Conservation (phyloP, 1,140 invertebrate species). For the Formica selysi region DNA sequence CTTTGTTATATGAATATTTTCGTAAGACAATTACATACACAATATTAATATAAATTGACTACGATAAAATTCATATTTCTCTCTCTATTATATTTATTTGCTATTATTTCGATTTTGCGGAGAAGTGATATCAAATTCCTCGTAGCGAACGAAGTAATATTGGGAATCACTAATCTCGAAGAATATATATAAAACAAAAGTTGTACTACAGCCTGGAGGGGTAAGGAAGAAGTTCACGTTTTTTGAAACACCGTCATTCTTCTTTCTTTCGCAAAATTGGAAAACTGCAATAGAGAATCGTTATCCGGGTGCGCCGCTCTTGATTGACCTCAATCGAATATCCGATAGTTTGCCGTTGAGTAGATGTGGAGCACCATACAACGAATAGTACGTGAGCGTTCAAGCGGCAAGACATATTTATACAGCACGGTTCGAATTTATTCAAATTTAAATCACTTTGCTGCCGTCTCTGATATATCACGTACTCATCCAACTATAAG, state of each 20-base stretch:
- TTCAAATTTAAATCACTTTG: not conserved
- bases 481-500: not conserved
- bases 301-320: conserved; percentile 33
- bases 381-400: conserved; percentile 4
- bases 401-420: conserved; percentile 41
- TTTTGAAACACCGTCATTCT: conserved; percentile 38
- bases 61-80: not conserved
- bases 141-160: not conserved
- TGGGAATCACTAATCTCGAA: conserved; percentile 46
- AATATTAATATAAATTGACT: not conserved
- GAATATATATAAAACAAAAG: conserved; percentile 19
- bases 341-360: conserved; percentile 48
- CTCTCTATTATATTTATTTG: not conserved
- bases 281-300: conserved; percentile 46
- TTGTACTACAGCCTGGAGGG: conserved; percentile 1
- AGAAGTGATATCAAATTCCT: conserved; percentile 35
- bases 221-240: conserved; percentile 13
- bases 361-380: conserved; percentile 30
- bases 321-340: conserved; percentile 62
- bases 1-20: not conserved
- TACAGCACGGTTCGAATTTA: conserved; percentile 11
- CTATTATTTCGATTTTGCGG: not conserved
- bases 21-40: too few relatives aligned
- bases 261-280: conserved; percentile 47
- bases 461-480: not conserved